Evolutionary conservation across 2,113 vertebrate genomes (phyloP), one percentile per base, ranked within the genome.

Genomic region (Verasper variegatus): DNA sequence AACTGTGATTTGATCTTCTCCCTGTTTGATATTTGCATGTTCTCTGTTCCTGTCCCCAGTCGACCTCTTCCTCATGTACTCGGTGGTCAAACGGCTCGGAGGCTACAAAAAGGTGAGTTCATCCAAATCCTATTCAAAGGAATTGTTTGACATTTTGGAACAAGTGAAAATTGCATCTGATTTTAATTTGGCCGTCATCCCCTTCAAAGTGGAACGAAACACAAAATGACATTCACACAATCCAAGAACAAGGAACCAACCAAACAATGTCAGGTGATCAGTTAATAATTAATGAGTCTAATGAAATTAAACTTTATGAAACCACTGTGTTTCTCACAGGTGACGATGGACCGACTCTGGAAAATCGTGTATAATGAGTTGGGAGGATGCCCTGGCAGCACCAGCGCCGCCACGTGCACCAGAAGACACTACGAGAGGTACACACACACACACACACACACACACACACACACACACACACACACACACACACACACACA

Each of bases 331-430:
- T 21, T 65, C 13, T 37, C 7, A 0, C 74, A 95, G 95, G 95
- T 96, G 81, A 95, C 95, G 0, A 47, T 85, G 0, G 92, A 93
- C 20, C 91, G 94, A 4, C 85, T 94, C 58, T 96, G 95, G 95
- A 96, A 96, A 75, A 86, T 89, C 18, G 94, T 96, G 15, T 96
- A 96, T 51, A 95, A 96, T 12, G 94, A 96, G 90, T 77, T 96
- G 73, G 95, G 95, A 10, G 95, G 95, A 49, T 95, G 95, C 40
- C 93, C 95, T 0, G 94, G 95, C 24, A 96, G 95, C 81, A 96
- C 95, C 74, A 96, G 95, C 3, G 95, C 95, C 1, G 95, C 95
- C 14, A 96, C 95, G 71, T 96, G 95, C 85, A 96, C 95, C 81
- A 81, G 95, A 68, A 91, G 94, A 84, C 95, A 96, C 92, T 96